Base-by-base conservation (phyloP, 64 coral and sea anemone species). In the Montipora capricornis region DNA sequence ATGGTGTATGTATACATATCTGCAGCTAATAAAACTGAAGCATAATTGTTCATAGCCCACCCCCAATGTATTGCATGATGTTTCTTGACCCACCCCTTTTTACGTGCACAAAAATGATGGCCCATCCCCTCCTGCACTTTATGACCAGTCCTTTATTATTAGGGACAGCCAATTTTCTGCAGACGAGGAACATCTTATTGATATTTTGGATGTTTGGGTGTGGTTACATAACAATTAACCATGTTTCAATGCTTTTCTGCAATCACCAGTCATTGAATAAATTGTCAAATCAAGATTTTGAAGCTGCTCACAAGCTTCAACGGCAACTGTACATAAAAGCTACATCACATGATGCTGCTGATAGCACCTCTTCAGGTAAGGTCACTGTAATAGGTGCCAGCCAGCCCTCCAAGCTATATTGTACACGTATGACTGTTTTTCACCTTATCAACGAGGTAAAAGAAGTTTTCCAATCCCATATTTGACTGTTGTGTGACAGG, bases 101-200 rank as follows among this genome's bases (percentile, higher is more conserved):
- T 55, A 55, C 52, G 52, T 55, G 52, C 52, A 3, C 52, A 55
- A 55, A 55, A 55, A 55, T 55, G 52, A 55, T 55, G 52, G 52
- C 52, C 52, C 52, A 55, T 9, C 52, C 52, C 52, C 52, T 29
- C 29, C 29, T 29, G 52, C 9, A 7, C 6, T 69, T 73, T 19
- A 2, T 44, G 24, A 13, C 62, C 48, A 45, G 47, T 44, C 4
- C 82, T 8, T 86, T 3, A 67, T 70, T 12, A 86, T 69, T 44
- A 86, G 62, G 70, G 68, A 86, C 6, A 17, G 49, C 19, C 29
- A 86, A 12, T 86, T 86, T 12, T 48, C 13, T 10, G 6, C 60
- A 68, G 82, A 86, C 19, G 29, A 86, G 24, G 61, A 86, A 49
- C 14, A 86, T 86, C 53, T 37, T 47, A 86, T 69, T 49, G 82